Conservation (phyloP, 2,113 vertebrate species). For the Leucopternis melanops region DNA sequence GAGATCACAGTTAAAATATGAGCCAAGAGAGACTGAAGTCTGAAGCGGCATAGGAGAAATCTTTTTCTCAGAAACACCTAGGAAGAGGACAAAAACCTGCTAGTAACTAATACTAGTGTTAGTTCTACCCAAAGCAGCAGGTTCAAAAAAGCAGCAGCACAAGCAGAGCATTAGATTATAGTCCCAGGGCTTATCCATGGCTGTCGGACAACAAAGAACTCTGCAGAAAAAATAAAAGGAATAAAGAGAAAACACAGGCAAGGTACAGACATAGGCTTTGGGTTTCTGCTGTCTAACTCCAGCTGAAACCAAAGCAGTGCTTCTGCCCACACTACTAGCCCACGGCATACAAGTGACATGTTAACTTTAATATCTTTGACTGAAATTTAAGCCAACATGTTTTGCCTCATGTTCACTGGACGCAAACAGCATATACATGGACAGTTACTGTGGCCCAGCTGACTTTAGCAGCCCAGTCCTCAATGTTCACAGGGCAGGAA, state of each 20-base stretch:
- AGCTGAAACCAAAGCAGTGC: neutral
- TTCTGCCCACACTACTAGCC: neutral
- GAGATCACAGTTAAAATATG: neutral
- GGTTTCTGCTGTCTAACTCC: neutral
- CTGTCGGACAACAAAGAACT: neutral
- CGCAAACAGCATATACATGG: neutral
- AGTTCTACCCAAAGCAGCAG: neutral
- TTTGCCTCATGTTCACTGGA: neutral
- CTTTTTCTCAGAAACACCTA: neutral
- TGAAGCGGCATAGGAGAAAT: neutral
- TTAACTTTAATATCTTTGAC: neutral
- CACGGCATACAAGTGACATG: fast-evolving
- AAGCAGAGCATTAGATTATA: neutral
- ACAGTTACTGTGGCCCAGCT: neutral
- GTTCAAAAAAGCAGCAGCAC: neutral
- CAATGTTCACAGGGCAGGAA: neutral
- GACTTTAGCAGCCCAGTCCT: neutral
- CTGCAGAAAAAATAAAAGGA: neutral
- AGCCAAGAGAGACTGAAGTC: neutral
- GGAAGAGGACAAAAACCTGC: neutral
- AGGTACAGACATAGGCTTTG: fast-evolving
- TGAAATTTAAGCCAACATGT: neutral
- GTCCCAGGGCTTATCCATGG: neutral
- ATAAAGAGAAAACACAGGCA: neutral
- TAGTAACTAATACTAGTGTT: neutral